Evolutionary conservation across 92 coral and sea anemone genomes (phyloP), one percentile per base, ranked within the genome.

Genomic region (Umimayanthus chanpuru): DNA sequence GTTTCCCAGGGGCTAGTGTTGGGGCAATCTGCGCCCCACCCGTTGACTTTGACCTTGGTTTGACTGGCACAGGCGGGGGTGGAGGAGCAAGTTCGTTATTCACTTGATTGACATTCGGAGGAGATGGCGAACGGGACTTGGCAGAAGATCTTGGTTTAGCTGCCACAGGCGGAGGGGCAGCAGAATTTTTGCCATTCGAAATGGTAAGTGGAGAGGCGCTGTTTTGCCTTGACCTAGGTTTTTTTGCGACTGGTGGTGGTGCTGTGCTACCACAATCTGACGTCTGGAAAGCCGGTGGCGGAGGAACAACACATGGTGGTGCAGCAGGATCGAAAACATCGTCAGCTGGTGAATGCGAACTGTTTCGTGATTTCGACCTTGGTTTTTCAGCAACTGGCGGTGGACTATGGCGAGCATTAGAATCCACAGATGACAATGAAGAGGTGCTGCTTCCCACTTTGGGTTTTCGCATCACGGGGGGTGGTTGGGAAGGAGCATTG

Each of bases 311-410:
- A 8, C 28, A 41, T 6, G 76, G 86, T 23, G 86, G 86, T 10
- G 86, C 76, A 64, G 14, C 38, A 66, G 87, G 87, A 70, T 70
- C 26, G 18, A 70, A 83, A 53, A 83, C 88, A 47, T 50, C 88
- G 32, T 90, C 90, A 18, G 75, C 71, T 44, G 90, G 76, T 16
- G 66, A 61, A 64, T 91, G 92, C 18, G 94, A 91, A 15, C 80
- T 61, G n/a, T 53, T 76, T 77, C 93, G 83, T 14, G 82, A 80
- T 40, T 89, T 89, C 41, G 90, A 61, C 32, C 85, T 89, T 15
- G 94, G 94, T 85, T 92, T 92, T 74, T 87, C 87, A 71, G 94
- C 94, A 40, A 92, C 94, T 50, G 89, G 92, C 9, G 94, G 94
- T 30, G 94, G 94, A 20, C 90, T 82, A 2, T 64, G 85, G 29